A percentile compares a stretch with the other conserved stretches of the same genome.
These are phyloP conservation scores for Grammomys surdaster DNA, from an alignment of 2,113 vertebrate genomes.

Conservation along the genomic window DNA sequence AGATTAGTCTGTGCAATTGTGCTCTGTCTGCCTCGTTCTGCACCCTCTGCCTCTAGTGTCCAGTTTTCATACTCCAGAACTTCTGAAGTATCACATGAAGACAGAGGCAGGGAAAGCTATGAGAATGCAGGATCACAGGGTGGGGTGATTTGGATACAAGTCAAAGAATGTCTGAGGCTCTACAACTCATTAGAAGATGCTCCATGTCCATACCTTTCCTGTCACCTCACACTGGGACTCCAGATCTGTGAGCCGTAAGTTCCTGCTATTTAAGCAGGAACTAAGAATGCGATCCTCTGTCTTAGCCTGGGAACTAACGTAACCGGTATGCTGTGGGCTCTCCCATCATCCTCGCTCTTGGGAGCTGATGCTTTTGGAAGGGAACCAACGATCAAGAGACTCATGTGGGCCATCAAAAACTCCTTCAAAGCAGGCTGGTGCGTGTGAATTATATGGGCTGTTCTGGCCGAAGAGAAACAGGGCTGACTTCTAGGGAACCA, in stretches of 20 bases:
- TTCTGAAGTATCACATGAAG: neutral
- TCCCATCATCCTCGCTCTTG: neutral
- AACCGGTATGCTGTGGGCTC: neutral
- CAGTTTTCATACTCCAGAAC: neutral
- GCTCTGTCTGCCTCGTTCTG: neutral
- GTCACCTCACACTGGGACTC: neutral
- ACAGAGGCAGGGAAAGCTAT: neutral
- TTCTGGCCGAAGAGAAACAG: neutral
- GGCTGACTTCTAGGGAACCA: neutral
- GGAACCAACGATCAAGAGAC: neutral
- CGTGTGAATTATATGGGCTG: neutral
- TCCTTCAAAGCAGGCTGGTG: neutral
- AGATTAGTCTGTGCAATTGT: neutral
- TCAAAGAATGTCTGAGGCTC: neutral
- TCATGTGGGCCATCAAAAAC: neutral
- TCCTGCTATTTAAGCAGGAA: neutral
- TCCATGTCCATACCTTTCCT: neutral
- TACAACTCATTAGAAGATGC: neutral
- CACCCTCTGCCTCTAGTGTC: neutral
- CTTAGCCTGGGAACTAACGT: neutral
- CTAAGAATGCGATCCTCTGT: neutral
- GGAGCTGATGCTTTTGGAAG: neutral
- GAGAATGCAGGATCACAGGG: neutral
- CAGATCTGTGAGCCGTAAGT: neutral
- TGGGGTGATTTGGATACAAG: neutral